Percentiles rank a stretch among this genome's conserved stretches.
phyloP scores from a whole-genome alignment of 2,888 invertebrate genomes.

The Heteromurus nitidus region DNA sequence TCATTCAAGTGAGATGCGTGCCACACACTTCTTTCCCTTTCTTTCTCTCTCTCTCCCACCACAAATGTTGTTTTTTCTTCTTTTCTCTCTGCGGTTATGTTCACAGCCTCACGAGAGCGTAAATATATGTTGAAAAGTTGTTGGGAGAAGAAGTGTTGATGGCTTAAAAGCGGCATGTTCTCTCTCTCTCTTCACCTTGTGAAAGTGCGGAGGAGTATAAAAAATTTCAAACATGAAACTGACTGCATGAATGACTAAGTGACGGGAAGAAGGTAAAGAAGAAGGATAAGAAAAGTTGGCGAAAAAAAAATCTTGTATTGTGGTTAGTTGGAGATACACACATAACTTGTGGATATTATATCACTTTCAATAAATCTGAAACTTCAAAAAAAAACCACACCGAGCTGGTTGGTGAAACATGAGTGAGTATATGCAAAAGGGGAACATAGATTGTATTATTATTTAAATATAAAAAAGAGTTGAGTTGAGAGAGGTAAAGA shows the following conservation, averaged over 20 bases:
- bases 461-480: conserved; percentile 18
- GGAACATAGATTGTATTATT: conserved; percentile 1
- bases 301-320: conserved; percentile 1
- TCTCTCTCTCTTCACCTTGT: too few relatives aligned
- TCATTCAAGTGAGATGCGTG: background rate
- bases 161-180: background rate
- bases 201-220: too few relatives aligned
- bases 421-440: background rate
- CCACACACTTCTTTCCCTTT: background rate
- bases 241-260: conserved; percentile 10
- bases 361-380: conserved; percentile 18
- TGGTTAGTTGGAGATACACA: conserved; percentile 20
- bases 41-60: background rate
- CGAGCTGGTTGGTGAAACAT: background rate
- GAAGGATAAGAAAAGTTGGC: conserved; percentile 12
- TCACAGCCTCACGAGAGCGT: too few relatives aligned
- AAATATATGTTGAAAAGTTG: background rate
- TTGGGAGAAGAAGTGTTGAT: background rate
- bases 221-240: too few relatives aligned
- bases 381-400: background rate
- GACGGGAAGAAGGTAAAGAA: conserved; percentile 4
- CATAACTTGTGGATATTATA: conserved; percentile 28
- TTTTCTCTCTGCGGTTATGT: too few relatives aligned
- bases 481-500: background rate
- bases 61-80: too few relatives aligned